Evolutionary conservation across 2,888 invertebrate genomes (phyloP), one percentile per base, ranked within the genome.

Genomic region (Cephalotes varians): DNA sequence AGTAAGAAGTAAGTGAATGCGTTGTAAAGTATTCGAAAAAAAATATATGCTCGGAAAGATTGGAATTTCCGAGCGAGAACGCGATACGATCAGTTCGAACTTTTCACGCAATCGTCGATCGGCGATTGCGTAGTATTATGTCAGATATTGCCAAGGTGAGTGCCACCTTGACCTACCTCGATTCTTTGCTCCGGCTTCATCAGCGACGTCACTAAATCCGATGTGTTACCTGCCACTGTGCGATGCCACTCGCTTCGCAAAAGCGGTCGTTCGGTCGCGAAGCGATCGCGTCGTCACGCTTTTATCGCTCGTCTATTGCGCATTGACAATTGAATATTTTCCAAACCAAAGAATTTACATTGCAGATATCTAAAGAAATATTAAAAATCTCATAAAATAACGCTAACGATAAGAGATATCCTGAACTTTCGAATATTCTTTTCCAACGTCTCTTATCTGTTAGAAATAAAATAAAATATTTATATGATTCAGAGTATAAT

Each of bases 1-100:
- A 96, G 95, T 91, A 96, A 97, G 93, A 97, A 97, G 97, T 97
- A 95, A 95, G 96, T 95, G 10, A n/a, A 58, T 47, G 28, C 10
- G 37, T 49, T 34, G 25, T 44, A 44, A 51, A 25, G 3, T 34
- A 34, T n/a, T 25, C 10, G 18, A 37, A 44, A 21, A 51, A 9
- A 51, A 21, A 51, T 3, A 2, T 12, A 18, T 44, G 15, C 15
- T 37, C 5, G 34, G 10, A 21, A 49, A n/a, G 5, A 37, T 51
- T n/a, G 9, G 40, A 12, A 40, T 56, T 40, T 1, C 10, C 40
- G 28, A 9, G 21, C 28, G 31, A 7, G 9, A 31, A 9, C 51
- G 21, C 21, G 44, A 18, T 2, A 4, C 73, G 28, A 49, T 51
- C n/a, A 28, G 51, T 64, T 80, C 80, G 71, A 86, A 60, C 47